phyloP scores from a whole-genome alignment of 2,113 vertebrate species.

The Nothocercus julius region DNA sequence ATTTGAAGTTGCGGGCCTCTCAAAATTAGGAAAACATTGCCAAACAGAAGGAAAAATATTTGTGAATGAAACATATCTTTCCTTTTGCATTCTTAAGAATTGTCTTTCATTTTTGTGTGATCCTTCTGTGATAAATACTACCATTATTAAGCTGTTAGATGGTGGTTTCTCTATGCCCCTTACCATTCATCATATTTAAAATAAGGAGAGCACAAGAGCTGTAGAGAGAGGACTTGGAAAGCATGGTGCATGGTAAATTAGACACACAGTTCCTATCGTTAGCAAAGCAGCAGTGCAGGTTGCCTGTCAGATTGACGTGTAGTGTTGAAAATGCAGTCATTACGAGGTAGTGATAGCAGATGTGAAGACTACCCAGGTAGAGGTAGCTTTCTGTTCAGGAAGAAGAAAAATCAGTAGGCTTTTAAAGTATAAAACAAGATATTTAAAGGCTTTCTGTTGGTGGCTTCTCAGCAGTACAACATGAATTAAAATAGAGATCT shows the following conservation, averaged over 20 bases:
- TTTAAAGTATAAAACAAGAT: not conserved
- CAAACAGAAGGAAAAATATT: not conserved
- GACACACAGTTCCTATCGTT: not conserved
- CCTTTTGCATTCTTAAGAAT: not conserved
- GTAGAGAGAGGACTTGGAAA: not conserved
- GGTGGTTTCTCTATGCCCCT: not conserved
- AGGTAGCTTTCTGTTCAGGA: not conserved
- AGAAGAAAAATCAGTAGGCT: not conserved
- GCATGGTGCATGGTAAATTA: not conserved
- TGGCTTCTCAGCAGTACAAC: not conserved
- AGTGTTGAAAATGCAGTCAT: not conserved
- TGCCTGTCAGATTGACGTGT: not conserved
- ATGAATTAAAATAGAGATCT: not conserved
- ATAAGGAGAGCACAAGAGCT: not conserved
- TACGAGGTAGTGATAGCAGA: not conserved
- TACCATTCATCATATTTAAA: not conserved
- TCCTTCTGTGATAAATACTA: not conserved
- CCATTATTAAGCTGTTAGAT: not conserved
- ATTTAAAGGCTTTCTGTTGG: not conserved
- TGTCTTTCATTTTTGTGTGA: not conserved
- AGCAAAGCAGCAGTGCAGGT: not conserved
- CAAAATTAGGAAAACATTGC: not conserved
- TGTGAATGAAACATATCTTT: conserved; percentile 24
- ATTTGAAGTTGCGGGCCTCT: not conserved
- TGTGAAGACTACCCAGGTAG: not conserved